Base-by-base conservation (phyloP, 2,797 vertebrate species). In the Masticophis lateralis region DNA sequence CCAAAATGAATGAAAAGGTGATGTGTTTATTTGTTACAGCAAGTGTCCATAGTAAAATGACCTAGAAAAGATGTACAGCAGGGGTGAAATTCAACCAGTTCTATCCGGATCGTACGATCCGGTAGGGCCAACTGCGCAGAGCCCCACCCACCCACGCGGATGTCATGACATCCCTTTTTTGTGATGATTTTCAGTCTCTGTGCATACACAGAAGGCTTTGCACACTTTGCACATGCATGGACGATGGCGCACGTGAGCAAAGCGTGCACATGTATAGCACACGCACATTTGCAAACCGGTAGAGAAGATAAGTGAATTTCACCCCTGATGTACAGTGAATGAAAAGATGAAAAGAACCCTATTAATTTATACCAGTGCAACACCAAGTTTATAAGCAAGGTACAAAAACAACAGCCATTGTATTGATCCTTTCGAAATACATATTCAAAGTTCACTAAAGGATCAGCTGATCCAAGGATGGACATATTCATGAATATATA, bases 191-290 rank as follows among this genome's bases (percentile, higher is more conserved):
- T 51, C 51, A 51, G 51, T 7, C 51, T 51, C 51, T 51, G 51
- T 51, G 7, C 51, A 51, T 51, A 7, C 51, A 9, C 51, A 51
- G 51, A 51, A 51, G 7, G 6, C 51, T 51, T 51, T 51, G 51
- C 51, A 5, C 47, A 47, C 5, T 47, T 47, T 47, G 2, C 5
- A 7, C 7, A 51, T 51, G 51, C 51, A 9, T 51, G 51, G 51
- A 51, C 1, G 7, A 51, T 9, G 8, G 51, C 1, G 8, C 51
- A 1, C 1, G 8, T 1, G 7, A 51, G 51, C 51, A 7, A 51
- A 51, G 51, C 51, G 1, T 51, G 51, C 8, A 1, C 51, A 9
- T 51, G 51, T 7, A 9, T 1, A 51, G 51, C 51, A 51, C 8
- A 9, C 51, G 1, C 51, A 51, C 51, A 51, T 51, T 51, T 51